Evolutionary conservation across 2,888 invertebrate genomes (phyloP), one percentile per base, ranked within the genome.

Genomic region (Therioaphis trifolii): DNA sequence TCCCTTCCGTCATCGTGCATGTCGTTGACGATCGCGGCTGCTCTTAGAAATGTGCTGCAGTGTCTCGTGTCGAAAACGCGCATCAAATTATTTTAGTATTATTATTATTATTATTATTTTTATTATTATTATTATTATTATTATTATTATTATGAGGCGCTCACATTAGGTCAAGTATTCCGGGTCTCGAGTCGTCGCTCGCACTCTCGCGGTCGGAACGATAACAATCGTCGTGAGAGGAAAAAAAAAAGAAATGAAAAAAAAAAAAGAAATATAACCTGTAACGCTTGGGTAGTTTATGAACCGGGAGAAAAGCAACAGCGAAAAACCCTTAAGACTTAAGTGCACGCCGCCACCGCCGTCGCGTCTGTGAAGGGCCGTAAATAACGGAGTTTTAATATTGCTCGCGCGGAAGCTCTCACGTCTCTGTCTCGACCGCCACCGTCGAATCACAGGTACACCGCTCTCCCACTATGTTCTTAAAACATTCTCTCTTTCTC

Each of bases 311-410:
- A 52, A 80, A 82, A 72, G 35, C 82, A 72, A 82, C 82, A 82
- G 72, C 82, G 82, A 82, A 82, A 82, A 82, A 58, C 82, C 82
- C 82, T 82, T 74, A 82, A 61, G 15, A 82, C 63, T 74, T 74
- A 63, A 82, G 82, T 82, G 82, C 82, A 63, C 49, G 72, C 40
- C 63, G 35, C 35, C 35, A 7, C 35, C 35, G 35, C 35, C 35
- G 35, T 7, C 35, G 63, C 72, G 58, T 74, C 72, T 29, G 5
- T 12, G 46, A 49, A 80, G 21, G 35, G 72, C 80, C 69, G 80
- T 80, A 80, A 80, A 80, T 80, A 72, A 80, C 71, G 71, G n/a
- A 49, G 46, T 80, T 80, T 72, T 80, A 80, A 72, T 61, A 80
- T 72, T 46, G 35, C 46, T 40, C 77, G 71, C 46, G 52, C 77